Evolutionary conservation across 2,113 vertebrate species (phyloP), one percentile per base, ranked within the genome.

Genomic region (Fukomys damarensis): DNA sequence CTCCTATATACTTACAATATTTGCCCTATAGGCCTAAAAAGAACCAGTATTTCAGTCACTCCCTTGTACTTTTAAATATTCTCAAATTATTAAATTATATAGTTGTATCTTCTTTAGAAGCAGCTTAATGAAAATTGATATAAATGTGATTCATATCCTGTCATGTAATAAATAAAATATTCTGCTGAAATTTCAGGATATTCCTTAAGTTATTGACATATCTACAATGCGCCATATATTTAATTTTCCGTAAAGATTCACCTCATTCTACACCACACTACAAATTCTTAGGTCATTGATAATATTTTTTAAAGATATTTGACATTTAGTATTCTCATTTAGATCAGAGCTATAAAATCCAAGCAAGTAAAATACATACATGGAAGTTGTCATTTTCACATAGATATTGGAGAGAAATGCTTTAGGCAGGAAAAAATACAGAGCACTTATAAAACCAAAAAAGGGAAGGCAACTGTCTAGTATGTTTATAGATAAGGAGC

Each of bases 161-260:
- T 63, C 24, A 68, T 85, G 85, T 86, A 63, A 32, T 56, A 14
- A 90, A 41, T 17, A 58, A 95, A 92, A 77, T 26, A 72, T 72
- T 10, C 70, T 10, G 28, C 26, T 83, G 17, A 83, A 90, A 93
- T 63, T 66, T 35, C 19, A 54, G 7, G 8, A 68, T 91, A 16
- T 95, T 38, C 84, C 72, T 56, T 77, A 90, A 93, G 28, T 59
- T 32, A 87, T 8, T 93, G 17, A 3, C 10, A 32, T 90, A 41
- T 66, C 2, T 54, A 80, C 30, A 59, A 26, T 80, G 32, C 59
- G 35, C 8, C 16, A 46, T 5, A 8, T 54, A 26, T 61, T 93
- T 76, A 58, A 63, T 65, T 94, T 96, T 93, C 84, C 41, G 46
- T 80, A 32, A 96, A 70, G 59, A 82, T 46, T 65, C 54, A 56